phyloP scores from a whole-genome alignment of 2,113 vertebrate species.

The Hystrix cristata region DNA sequence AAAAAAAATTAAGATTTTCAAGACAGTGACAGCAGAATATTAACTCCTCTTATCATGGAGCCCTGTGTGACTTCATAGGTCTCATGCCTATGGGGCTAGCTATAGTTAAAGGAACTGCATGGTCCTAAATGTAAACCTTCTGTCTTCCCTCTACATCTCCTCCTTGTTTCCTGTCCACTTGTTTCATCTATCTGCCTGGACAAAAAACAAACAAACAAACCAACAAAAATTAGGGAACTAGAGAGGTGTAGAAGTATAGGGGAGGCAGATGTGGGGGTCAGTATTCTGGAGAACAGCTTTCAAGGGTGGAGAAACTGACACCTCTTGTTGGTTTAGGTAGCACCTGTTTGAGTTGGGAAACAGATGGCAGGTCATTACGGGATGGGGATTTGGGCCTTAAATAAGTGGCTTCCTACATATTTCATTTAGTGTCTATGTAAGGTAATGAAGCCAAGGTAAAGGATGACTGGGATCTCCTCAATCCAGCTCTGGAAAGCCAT shows the following conservation, averaged over 20 bases:
- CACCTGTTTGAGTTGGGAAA: conserved; percentile 7
- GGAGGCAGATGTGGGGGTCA: neutral
- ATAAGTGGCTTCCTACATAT: conserved; percentile 43
- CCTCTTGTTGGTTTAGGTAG: conserved; percentile 10
- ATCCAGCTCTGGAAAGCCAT: conserved; percentile 36
- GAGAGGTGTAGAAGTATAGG: neutral
- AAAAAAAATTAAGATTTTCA: neutral
- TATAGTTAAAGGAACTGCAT: neutral
- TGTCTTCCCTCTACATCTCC: conserved; percentile 17
- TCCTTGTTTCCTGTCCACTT: conserved; percentile 14
- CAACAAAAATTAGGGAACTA: neutral
- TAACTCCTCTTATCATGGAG: conserved; percentile 2
- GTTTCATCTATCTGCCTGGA: conserved; percentile 52
- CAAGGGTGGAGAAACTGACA: conserved; percentile 28
- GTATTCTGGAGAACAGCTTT: neutral
- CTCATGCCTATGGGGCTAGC: neutral
- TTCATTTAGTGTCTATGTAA: conserved; percentile 49
- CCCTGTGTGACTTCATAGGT: neutral
- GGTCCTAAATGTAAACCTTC: neutral
- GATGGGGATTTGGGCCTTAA: neutral
- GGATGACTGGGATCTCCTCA: conserved; percentile 48
- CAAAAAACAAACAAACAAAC: neutral
- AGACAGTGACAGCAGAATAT: neutral
- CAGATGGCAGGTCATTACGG: conserved; percentile 8
- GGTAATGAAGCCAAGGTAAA: conserved; percentile 59